phyloP scores from a whole-genome alignment of 2,113 vertebrate genomes.

The Recurvirostra avosetta region DNA sequence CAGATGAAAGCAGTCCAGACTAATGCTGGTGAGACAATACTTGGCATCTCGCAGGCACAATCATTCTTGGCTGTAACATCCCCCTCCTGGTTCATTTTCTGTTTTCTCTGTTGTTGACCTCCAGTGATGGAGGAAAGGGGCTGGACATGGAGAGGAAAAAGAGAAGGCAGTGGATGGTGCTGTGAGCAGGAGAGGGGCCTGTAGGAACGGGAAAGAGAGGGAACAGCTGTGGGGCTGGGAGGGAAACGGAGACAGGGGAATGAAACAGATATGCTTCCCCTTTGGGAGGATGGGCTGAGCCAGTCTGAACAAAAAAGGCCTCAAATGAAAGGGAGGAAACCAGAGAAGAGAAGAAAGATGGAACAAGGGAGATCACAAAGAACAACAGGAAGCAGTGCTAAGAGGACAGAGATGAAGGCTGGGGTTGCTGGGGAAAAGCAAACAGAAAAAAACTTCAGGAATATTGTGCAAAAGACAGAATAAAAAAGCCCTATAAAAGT shows the following conservation, averaged over 20 bases:
- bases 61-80: neutral
- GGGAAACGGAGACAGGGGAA: constrained; percentile 6
- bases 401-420: neutral
- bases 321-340: constrained; percentile 49
- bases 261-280: constrained; percentile 20
- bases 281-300: constrained; percentile 40
- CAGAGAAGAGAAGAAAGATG: constrained; percentile 56
- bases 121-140: constrained; percentile 4
- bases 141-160: neutral
- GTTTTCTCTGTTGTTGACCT: constrained; percentile 11
- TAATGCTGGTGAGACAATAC: constrained; percentile 12
- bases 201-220: constrained; percentile 4
- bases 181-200: neutral
- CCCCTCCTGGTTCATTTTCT: constrained; percentile 10
- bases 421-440: neutral
- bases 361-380: constrained; percentile 26
- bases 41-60: constrained; percentile 4
- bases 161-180: neutral
- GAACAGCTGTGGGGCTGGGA: constrained; percentile 41
- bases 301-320: neutral
- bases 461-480: constrained; percentile 13
- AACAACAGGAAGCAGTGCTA: constrained; percentile 6
- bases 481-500: neutral
- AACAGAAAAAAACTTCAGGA: neutral
- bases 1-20: constrained; percentile 31